phyloP scores from a whole-genome alignment of 2,113 vertebrate species.

The Psephotus haematonotus region DNA sequence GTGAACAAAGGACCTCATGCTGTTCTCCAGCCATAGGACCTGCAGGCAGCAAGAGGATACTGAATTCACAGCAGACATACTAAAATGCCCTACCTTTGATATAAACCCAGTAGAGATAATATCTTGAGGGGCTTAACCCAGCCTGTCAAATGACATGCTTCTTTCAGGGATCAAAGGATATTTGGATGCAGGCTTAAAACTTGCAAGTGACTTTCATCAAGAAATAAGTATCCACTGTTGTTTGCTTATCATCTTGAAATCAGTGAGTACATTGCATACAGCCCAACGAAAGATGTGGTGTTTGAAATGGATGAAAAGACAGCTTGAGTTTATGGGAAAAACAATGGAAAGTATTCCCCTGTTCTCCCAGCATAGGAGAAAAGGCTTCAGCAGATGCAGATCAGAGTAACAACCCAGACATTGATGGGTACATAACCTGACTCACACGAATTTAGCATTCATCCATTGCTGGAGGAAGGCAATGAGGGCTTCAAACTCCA shows the following conservation, averaged over 20 bases:
- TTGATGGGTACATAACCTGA: not conserved
- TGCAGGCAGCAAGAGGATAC: constrained; percentile 32
- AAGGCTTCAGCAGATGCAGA: not conserved
- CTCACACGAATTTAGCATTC: not conserved
- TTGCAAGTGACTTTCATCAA: not conserved
- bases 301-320: not conserved
- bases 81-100: not conserved
- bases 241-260: not conserved
- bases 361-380: not conserved
- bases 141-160: not conserved
- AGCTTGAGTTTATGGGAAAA: not conserved
- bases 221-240: not conserved
- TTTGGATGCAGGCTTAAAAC: not conserved
- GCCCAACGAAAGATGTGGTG: not conserved
- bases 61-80: not conserved
- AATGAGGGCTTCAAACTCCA: not conserved
- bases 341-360: not conserved
- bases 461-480: not conserved
- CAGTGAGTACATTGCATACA: not conserved
- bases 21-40: constrained; percentile 84
- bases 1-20: constrained; percentile 75
- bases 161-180: not conserved
- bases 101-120: not conserved
- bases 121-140: not conserved
- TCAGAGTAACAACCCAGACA: fast-evolving